phyloP scores from a whole-genome alignment of 2,888 invertebrate species.

The Scrobipalpa costella region DNA sequence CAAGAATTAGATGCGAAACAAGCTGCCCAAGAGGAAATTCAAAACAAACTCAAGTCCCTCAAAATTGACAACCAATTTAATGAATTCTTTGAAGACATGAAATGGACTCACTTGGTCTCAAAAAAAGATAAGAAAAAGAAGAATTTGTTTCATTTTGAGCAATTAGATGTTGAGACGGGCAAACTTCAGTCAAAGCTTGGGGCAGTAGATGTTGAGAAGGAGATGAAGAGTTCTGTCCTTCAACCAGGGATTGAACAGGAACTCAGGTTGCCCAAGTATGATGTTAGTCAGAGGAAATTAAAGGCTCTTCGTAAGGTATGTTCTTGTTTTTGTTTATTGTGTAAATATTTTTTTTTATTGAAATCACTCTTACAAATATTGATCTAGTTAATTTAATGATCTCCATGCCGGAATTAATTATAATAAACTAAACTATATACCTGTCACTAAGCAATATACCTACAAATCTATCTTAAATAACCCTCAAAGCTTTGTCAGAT shows the following conservation, averaged over 20 bases:
- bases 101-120: conserved; percentile 59
- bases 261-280: conserved; percentile 81
- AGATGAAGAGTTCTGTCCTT: conserved; percentile 83
- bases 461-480: too few species aligned
- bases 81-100: conserved; percentile 69
- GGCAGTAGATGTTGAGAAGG: conserved; percentile 73
- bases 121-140: conserved; percentile 53
- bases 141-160: conserved; percentile 63
- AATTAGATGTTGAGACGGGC: conserved; percentile 63
- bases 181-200: conserved; percentile 68
- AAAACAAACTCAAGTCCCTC: conserved; percentile 56
- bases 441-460: too few species aligned
- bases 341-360: too few species aligned
- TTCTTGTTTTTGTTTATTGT: neutral
- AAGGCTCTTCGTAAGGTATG: conserved; percentile 80
- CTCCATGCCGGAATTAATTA: too few species aligned
- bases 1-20: conserved; percentile 57
- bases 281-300: conserved; percentile 79
- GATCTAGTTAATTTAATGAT: too few species aligned
- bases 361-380: too few species aligned
- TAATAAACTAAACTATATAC: too few species aligned
- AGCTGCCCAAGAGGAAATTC: conserved; percentile 54
- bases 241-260: conserved; percentile 85
- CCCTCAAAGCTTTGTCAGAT: too few species aligned
- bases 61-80: conserved; percentile 64